Evolutionary conservation across 2,797 vertebrate genomes (phyloP).

Genomic region (Uromys caudimaculatus): DNA sequence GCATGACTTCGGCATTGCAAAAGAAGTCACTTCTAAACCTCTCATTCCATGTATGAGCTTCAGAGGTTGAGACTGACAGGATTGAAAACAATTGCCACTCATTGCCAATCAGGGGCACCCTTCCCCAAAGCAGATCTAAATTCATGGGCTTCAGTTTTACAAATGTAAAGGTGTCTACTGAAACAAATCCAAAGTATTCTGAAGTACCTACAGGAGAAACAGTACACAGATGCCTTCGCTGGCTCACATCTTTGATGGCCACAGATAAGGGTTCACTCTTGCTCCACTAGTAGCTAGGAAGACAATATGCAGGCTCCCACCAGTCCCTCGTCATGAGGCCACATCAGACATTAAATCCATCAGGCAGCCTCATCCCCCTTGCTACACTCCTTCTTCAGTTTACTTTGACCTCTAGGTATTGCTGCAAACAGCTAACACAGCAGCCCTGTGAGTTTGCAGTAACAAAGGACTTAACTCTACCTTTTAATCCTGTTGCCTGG

Average conservation of each 20-base stretch:
- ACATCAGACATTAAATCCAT: background rate
- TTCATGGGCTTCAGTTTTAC: background rate
- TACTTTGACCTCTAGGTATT: too few relatives aligned
- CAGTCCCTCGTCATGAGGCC: background rate
- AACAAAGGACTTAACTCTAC: background rate
- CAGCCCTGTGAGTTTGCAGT: background rate
- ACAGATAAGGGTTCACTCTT: background rate
- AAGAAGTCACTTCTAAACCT: background rate
- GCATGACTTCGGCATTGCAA: background rate
- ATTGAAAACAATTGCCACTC: background rate
- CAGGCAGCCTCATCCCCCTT: background rate
- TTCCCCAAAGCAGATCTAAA: background rate
- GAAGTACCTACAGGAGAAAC: background rate
- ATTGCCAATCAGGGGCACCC: background rate
- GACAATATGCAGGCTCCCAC: background rate
- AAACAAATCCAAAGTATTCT: constrained; percentile 16
- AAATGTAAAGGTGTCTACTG: background rate
- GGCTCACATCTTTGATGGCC: background rate
- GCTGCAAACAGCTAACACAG: background rate
- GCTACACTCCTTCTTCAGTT: background rate
- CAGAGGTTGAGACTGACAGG: background rate
- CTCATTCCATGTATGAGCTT: background rate
- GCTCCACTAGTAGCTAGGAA: background rate
- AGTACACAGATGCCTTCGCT: background rate
- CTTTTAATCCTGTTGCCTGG: background rate